Evolutionary conservation across 2,113 vertebrate species (phyloP).

Genomic region (Glaucidium brasilianum): DNA sequence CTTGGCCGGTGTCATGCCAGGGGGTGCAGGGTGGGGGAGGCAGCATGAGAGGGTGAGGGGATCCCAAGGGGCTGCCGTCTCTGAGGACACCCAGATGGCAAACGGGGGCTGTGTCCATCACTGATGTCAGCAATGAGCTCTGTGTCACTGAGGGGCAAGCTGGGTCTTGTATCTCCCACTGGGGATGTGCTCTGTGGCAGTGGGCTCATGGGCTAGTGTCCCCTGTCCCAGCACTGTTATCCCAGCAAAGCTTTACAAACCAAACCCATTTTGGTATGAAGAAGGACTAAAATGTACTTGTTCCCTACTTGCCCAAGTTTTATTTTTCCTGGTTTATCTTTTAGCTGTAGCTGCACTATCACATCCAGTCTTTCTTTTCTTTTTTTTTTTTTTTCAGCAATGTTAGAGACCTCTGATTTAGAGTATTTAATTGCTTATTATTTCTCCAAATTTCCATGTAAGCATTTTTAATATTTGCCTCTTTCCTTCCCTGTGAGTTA

Average conservation of each 20-base stretch:
- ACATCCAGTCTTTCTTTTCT: neutral
- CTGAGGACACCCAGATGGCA: neutral
- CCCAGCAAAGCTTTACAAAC: neutral
- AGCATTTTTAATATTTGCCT: neutral
- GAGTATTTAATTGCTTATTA: neutral
- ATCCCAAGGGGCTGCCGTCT: neutral
- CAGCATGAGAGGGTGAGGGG: fast-evolving
- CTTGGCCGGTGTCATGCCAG: fast-evolving
- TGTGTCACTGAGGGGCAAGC: fast-evolving
- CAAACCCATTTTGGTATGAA: neutral
- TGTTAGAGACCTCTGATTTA: neutral
- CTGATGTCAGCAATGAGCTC: fast-evolving
- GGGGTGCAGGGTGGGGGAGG: neutral
- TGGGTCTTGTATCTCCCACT: fast-evolving
- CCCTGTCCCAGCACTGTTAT: neutral
- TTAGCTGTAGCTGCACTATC: neutral
- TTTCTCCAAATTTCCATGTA: neutral
- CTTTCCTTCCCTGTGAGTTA: neutral
- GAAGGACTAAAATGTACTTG: neutral
- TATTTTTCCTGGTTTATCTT: neutral
- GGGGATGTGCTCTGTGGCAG: fast-evolving
- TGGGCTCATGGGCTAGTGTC: fast-evolving
- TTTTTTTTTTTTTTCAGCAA: neutral
- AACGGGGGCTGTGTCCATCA: fast-evolving
- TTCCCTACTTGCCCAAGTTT: neutral